Conservation (phyloP, 2,888 invertebrate species). For the Nebria salina region DNA sequence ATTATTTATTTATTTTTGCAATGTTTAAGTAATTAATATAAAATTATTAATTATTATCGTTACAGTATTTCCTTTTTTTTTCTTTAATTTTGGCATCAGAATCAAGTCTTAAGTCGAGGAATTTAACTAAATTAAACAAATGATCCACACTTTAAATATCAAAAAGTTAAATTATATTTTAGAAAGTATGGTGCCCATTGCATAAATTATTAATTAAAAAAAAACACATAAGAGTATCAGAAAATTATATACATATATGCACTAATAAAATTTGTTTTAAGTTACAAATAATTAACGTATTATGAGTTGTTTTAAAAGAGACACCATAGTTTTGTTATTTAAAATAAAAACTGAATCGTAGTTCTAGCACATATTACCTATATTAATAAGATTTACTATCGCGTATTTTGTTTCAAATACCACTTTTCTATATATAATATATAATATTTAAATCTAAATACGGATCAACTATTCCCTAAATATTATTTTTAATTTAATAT, state of each 20-base stretch:
- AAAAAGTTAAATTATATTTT: conserved; percentile 16
- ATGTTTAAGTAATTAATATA: conserved; percentile 38
- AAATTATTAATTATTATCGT: conserved; percentile 34
- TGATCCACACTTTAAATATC: conserved; percentile 39
- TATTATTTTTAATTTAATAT: conserved; percentile 60
- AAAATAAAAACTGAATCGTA: conserved; percentile 33
- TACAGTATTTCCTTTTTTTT: conserved; percentile 7
- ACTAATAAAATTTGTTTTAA: no score
- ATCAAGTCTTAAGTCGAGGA: conserved; percentile 39
- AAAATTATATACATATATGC: background rate
- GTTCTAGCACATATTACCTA: conserved; percentile 55
- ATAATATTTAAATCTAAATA: conserved; percentile 60
- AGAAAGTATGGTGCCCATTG: conserved; percentile 31
- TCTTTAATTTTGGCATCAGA: conserved; percentile 45
- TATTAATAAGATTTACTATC: conserved; percentile 58
- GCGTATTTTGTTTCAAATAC: conserved; percentile 61
- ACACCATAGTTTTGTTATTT: background rate
- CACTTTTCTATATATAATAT: conserved; percentile 56
- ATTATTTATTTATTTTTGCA: conserved; percentile 31
- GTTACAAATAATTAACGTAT: background rate
- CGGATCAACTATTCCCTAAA: conserved; percentile 62
- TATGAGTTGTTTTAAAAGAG: background rate
- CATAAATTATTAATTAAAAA: conserved; percentile 9
- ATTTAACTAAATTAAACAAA: conserved; percentile 31
- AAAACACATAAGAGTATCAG: background rate